Evolutionary conservation across 2,113 vertebrate species (phyloP).

Genomic region (Erythrocercus mccallii): DNA sequence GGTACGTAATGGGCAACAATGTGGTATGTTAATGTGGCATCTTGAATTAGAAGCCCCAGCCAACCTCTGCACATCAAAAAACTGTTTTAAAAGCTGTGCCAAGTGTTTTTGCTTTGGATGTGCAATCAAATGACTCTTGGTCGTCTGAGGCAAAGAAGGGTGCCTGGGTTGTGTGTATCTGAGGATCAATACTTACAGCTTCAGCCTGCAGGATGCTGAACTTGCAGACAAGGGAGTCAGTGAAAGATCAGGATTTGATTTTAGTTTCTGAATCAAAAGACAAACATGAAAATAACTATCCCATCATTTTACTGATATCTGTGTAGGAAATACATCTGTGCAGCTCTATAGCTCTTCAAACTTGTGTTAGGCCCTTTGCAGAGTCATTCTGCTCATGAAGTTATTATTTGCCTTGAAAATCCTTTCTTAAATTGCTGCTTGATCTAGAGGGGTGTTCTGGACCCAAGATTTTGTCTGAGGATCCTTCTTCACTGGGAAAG

Average conservation of each 20-base stretch:
- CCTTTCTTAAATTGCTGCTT: neutral
- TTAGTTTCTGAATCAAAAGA: neutral
- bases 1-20: neutral
- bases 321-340: fast-evolving
- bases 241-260: neutral
- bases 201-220: neutral
- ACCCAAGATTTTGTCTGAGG: neutral
- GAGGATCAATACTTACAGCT: neutral
- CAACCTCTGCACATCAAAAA: neutral
- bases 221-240: neutral
- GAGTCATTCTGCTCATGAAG: neutral
- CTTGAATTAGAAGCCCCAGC: neutral
- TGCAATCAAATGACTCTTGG: neutral
- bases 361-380: neutral
- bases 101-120: fast-evolving
- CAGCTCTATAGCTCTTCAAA: neutral
- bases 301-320: neutral
- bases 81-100: neutral
- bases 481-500: neutral
- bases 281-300: neutral
- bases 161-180: neutral
- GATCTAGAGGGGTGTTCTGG: neutral
- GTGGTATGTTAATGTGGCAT: neutral
- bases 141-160: neutral
- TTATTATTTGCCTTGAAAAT: neutral